Conservation (phyloP, 1,140 invertebrate genomes). For the Galleria mellonella region DNA sequence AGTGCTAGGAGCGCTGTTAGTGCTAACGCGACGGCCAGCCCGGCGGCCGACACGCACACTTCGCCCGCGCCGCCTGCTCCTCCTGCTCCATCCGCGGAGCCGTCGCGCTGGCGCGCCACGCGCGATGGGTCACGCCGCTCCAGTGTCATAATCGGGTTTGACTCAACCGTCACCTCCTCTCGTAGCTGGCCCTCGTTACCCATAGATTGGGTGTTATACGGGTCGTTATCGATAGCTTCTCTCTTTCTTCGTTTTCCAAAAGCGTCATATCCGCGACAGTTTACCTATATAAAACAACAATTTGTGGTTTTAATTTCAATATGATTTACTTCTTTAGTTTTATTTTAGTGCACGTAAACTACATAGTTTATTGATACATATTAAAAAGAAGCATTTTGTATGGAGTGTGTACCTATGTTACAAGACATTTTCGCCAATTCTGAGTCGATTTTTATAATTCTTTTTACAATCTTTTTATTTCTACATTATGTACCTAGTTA, state of each 20-base stretch:
- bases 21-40: slow-evolving; percentile 92
- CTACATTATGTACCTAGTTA: too few relatives aligned
- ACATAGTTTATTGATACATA: too few relatives aligned
- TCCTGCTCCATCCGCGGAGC: slow-evolving; percentile 30
- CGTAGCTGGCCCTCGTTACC: slow-evolving; percentile 86
- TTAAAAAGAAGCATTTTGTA: too few relatives aligned
- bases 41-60: slow-evolving; percentile 94
- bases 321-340: too few relatives aligned
- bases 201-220: slow-evolving; percentile 69
- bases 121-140: slow-evolving; percentile 84
- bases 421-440: too few relatives aligned
- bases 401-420: too few relatives aligned
- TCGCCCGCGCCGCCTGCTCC: slow-evolving; percentile 77
- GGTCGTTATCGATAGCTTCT: slow-evolving; percentile 76
- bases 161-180: slow-evolving; percentile 94
- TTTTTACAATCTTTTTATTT: too few relatives aligned
- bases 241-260: slow-evolving; percentile 87
- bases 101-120: slow-evolving; percentile 73
- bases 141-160: slow-evolving; percentile 92
- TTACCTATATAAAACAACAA: slow-evolving; percentile 78
- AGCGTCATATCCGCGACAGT: slow-evolving; percentile 92
- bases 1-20: slow-evolving; percentile 93
- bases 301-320: neutral
- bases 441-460: too few relatives aligned
- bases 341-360: too few relatives aligned